These are phyloP conservation scores for Drosophila neonasuta DNA, from an alignment of 2,888 invertebrate species.

Conservation along the genomic window DNA sequence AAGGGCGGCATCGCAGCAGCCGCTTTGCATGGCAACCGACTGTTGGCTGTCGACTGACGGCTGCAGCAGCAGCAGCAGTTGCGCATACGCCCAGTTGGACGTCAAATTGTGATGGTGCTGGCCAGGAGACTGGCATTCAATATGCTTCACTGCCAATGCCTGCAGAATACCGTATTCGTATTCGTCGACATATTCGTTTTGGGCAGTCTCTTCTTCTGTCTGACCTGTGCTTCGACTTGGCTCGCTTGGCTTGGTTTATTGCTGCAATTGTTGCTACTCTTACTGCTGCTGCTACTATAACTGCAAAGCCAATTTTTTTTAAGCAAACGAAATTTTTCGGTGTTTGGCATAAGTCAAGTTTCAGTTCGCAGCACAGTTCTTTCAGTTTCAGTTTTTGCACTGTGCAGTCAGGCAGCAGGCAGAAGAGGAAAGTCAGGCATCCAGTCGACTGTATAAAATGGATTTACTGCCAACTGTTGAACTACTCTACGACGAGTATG, in stretches of 20 bases:
- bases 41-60: conserved; percentile 2
- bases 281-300: conserved; percentile 23
- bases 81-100: conserved; percentile 73
- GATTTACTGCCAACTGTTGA: conserved; percentile 78
- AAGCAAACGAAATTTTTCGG: conserved; percentile 72
- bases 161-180: conserved; percentile 44
- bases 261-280: conserved; percentile 57
- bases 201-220: conserved; percentile 12
- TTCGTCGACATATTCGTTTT: background rate
- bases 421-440: conserved; percentile 44
- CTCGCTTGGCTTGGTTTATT: conserved; percentile 62
- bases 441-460: conserved; percentile 78
- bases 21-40: conserved; percentile 64
- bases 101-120: conserved; percentile 45
- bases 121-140: conserved; percentile 54
- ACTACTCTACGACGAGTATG: conserved; percentile 47
- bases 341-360: conserved; percentile 75
- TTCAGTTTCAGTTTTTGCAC: conserved; percentile 22
- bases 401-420: conserved; percentile 65
- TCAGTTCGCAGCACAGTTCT: conserved; percentile 34
- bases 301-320: conserved; percentile 59
- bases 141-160: conserved; percentile 68
- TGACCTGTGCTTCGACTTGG: conserved; percentile 37
- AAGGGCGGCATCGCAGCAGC: conserved; percentile 12
- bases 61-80: conserved; percentile 37